Evolutionary conservation across 2,888 invertebrate species (phyloP).

Genomic region (Anthophora plumipes): DNA sequence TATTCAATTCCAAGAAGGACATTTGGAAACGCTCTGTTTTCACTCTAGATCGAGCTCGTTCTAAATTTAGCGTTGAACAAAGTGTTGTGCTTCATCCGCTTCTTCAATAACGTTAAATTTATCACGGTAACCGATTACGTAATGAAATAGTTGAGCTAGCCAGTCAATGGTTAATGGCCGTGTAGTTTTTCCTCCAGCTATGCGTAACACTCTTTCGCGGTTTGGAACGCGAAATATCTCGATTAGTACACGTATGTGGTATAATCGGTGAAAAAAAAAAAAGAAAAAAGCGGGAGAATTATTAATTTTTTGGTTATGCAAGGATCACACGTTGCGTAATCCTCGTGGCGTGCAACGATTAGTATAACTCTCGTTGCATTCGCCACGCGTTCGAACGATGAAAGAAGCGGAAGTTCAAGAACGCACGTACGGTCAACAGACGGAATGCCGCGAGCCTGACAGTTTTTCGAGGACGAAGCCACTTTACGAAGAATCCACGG

Average conservation of each 20-base stretch:
- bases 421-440: slow-evolving; percentile 30
- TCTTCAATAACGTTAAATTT: background rate
- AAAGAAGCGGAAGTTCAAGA: slow-evolving; percentile 61
- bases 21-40: background rate
- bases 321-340: slow-evolving; percentile 17
- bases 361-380: slow-evolving; percentile 23
- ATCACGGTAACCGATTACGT: background rate
- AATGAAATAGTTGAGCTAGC: background rate
- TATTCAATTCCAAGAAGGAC: background rate
- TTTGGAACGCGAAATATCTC: background rate
- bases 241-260: background rate
- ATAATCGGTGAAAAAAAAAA: background rate
- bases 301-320: background rate
- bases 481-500: slow-evolving; percentile 12
- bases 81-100: background rate
- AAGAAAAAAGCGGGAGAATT: background rate
- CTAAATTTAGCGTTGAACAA: background rate
- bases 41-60: background rate
- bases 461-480: slow-evolving; percentile 26
- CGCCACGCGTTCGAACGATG: slow-evolving; percentile 32
- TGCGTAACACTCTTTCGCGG: background rate
- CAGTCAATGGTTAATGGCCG: background rate
- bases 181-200: background rate
- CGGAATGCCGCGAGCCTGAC: slow-evolving; percentile 11
- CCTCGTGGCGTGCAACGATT: background rate